Evolutionary conservation across 1,140 invertebrate genomes (phyloP).

Genomic region (Macrocentrus cingulum): DNA sequence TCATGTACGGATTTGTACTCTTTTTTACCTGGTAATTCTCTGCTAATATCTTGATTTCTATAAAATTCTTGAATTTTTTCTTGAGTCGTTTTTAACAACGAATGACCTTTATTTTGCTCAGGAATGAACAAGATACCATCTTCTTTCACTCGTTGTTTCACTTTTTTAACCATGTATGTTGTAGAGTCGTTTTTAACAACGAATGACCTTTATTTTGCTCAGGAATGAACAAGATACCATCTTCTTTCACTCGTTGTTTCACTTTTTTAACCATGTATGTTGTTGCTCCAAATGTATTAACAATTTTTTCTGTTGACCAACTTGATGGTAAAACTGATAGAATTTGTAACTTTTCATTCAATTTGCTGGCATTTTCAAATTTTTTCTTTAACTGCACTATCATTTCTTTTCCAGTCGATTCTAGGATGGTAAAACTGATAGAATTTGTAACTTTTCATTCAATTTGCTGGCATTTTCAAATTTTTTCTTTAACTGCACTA

Average conservation of each 20-base stretch:
- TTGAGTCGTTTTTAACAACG: too few relatives aligned
- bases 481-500: too few relatives aligned
- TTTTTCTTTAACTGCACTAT: too few relatives aligned
- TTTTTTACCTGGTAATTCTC: too few relatives aligned
- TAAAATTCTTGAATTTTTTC: too few relatives aligned
- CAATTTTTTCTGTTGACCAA: neutral
- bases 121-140: slow-evolving; percentile 24
- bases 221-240: slow-evolving; percentile 24
- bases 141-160: slow-evolving; percentile 24
- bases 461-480: too few relatives aligned
- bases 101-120: slow-evolving; percentile 18
- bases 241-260: slow-evolving; percentile 21
- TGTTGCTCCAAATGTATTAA: neutral
- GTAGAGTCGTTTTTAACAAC: slow-evolving; percentile 23
- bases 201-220: slow-evolving; percentile 18
- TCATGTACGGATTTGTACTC: too few relatives aligned
- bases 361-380: too few relatives aligned
- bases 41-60: too few relatives aligned
- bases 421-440: too few relatives aligned
- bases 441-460: neutral
- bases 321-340: neutral
- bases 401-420: too few relatives aligned
- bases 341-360: neutral
- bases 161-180: slow-evolving; percentile 21
- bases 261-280: slow-evolving; percentile 20